Percentiles rank a stretch among this genome's conserved stretches.
Conservation (phyloP, 2,888 invertebrate genomes). For the Cryptus viduatorius region DNA sequence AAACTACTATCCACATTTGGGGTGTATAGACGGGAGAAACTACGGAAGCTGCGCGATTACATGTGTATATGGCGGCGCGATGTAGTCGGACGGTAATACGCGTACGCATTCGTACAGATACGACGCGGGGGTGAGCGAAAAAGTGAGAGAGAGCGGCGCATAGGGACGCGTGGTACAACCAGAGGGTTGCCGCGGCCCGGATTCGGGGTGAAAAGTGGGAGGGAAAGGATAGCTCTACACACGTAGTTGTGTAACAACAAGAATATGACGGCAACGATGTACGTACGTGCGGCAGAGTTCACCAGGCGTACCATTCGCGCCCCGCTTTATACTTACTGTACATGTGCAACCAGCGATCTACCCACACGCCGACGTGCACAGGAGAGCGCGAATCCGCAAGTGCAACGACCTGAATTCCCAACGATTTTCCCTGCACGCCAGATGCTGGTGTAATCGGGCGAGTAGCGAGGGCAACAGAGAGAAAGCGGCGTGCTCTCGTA, state of each 20-base stretch:
- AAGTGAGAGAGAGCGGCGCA: background rate
- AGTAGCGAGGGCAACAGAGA: conserved; percentile 11
- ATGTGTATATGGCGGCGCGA: conserved; percentile 13
- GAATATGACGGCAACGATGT: conserved; percentile 53
- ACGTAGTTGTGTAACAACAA: conserved; percentile 52
- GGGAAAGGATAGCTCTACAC: conserved; percentile 21
- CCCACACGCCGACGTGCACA: background rate
- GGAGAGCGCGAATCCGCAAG: conserved; percentile 58
- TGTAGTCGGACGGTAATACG: conserved; percentile 41
- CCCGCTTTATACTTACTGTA: conserved; percentile 48
- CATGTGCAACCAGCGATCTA: background rate
- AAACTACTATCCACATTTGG: background rate
- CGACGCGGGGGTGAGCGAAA: background rate
- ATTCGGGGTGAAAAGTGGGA: conserved; percentile 8
- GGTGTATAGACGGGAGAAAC: background rate
- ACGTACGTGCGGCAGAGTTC: conserved; percentile 46
- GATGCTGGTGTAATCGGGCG: conserved; percentile 62
- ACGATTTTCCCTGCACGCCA: conserved; percentile 65
- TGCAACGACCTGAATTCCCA: conserved; percentile 68
- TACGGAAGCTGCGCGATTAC: conserved; percentile 39
- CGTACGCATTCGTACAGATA: conserved; percentile 21
- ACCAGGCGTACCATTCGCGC: conserved; percentile 36
- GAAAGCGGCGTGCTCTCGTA: conserved; percentile 27
- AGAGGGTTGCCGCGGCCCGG: background rate
- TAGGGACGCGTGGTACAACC: background rate